Percentiles rank a stretch among this genome's conserved stretches.
These are phyloP conservation scores for Tetragonula clypearis DNA, from an alignment of 1,140 invertebrate species.

Conservation along the genomic window DNA sequence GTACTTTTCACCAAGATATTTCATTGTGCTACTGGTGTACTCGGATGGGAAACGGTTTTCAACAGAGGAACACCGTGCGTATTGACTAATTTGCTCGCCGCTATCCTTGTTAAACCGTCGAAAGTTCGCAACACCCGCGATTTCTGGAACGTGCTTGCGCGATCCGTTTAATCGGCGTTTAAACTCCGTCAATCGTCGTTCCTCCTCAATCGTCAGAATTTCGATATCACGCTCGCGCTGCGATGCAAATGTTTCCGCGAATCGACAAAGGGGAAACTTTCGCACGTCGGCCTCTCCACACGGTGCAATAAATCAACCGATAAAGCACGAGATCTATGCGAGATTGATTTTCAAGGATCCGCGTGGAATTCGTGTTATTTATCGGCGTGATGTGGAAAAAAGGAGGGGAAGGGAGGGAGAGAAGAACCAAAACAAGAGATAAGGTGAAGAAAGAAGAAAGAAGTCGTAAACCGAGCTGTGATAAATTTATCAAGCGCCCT, in stretches of 20 bases:
- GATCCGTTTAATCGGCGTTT: constrained; percentile 5
- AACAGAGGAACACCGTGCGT: not conserved
- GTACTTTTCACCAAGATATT: not conserved
- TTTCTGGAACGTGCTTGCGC: not conserved
- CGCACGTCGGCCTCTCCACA: not conserved
- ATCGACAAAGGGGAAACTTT: not conserved
- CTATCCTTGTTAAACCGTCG: not conserved
- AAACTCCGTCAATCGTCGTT: not conserved
- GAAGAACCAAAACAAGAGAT: not conserved
- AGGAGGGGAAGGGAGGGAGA: not conserved
- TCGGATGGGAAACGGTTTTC: not conserved
- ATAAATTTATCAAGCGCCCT: constrained; percentile 16
- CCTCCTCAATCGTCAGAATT: not conserved
- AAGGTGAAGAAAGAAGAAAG: not conserved
- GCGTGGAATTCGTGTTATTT: constrained; percentile 13
- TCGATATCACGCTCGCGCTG: constrained; percentile 3
- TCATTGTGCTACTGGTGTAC: not conserved
- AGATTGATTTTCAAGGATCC: not conserved
- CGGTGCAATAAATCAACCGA: not conserved
- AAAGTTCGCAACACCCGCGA: not conserved
- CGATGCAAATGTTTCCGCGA: constrained; percentile 18
- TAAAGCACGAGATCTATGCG: constrained; percentile 5
- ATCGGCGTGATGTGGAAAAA: not conserved
- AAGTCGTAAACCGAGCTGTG: not conserved
- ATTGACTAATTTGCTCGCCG: constrained; percentile 11